Percentiles rank a stretch among this genome's conserved stretches.
Conservation (phyloP, 2,888 invertebrate genomes). For the Ormyrus nitidulus region DNA sequence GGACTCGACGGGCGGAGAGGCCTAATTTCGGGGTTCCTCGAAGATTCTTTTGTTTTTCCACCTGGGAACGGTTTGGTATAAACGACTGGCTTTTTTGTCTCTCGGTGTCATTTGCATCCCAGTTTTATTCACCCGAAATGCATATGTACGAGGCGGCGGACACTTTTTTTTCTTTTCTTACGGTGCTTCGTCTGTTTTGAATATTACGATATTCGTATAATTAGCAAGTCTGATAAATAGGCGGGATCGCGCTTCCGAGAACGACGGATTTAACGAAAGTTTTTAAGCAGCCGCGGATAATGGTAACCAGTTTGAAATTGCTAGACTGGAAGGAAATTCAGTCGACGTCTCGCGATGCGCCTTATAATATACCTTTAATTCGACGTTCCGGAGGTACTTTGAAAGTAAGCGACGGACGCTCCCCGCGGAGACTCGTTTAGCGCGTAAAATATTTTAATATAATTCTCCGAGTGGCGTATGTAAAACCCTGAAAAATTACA, state of each 20-base stretch:
- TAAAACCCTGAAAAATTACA: too few relatives aligned
- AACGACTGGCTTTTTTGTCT: neutral
- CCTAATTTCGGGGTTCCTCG: too few relatives aligned
- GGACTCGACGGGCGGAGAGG: too few relatives aligned
- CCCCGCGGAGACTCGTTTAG: neutral
- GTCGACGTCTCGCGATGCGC: neutral
- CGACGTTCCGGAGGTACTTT: neutral
- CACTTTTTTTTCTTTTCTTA: neutral
- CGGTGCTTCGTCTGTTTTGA: neutral
- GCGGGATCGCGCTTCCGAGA: too few relatives aligned
- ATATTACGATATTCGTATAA: neutral
- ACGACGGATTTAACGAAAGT: too few relatives aligned
- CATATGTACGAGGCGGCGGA: slow-evolving; percentile 1
- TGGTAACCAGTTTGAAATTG: slow-evolving; percentile 30
- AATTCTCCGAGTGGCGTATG: too few relatives aligned
- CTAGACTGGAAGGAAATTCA: slow-evolving; percentile 24
- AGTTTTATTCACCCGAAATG: neutral
- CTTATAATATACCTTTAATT: neutral
- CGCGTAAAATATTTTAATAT: too few relatives aligned
- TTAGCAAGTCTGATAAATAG: neutral
- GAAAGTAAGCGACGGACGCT: neutral
- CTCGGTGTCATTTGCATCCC: slow-evolving; percentile 5
- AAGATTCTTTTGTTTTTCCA: neutral
- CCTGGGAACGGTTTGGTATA: neutral
- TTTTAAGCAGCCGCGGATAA: neutral